Conservation (phyloP, 2,888 invertebrate genomes). For the Aleiodes leptofemur region DNA sequence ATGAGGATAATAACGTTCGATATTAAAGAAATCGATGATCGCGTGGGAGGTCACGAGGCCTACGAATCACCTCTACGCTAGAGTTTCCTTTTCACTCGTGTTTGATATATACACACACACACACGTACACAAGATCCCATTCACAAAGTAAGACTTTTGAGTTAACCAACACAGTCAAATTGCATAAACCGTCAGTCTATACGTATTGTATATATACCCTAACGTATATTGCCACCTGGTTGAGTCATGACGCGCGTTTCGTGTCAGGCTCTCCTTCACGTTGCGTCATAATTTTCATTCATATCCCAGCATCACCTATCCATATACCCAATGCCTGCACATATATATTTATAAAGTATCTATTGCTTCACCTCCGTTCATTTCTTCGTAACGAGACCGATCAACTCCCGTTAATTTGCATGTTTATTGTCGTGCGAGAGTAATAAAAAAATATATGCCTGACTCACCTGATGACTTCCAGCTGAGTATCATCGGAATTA, state of each 20-base stretch:
- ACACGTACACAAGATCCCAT: constrained; percentile 15
- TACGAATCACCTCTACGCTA: not conserved
- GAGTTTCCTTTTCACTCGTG: constrained; percentile 8
- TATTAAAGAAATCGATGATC: constrained; percentile 4
- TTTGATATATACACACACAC: constrained; percentile 16
- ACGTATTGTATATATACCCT: not conserved
- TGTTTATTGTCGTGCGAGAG: too few relatives aligned
- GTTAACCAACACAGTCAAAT: not conserved
- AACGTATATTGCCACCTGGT: constrained; percentile 39
- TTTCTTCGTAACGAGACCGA: too few relatives aligned
- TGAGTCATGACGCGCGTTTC: constrained; percentile 39
- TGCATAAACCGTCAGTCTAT: too few relatives aligned
- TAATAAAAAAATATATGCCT: too few relatives aligned
- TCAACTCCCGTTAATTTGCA: too few relatives aligned
- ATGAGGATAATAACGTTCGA: too few relatives aligned
- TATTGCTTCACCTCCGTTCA: too few relatives aligned
- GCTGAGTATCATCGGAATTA: too few relatives aligned
- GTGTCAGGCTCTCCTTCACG: constrained; percentile 35
- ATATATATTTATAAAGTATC: too few relatives aligned
- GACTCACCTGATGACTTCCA: too few relatives aligned
- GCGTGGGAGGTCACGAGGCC: not conserved
- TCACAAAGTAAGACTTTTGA: constrained; percentile 43
- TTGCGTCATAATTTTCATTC: constrained; percentile 59
- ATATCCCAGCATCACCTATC: constrained; percentile 39
- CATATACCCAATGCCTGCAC: not conserved